Conservation (phyloP, 2,888 invertebrate species). For the Tortrix viridana region DNA sequence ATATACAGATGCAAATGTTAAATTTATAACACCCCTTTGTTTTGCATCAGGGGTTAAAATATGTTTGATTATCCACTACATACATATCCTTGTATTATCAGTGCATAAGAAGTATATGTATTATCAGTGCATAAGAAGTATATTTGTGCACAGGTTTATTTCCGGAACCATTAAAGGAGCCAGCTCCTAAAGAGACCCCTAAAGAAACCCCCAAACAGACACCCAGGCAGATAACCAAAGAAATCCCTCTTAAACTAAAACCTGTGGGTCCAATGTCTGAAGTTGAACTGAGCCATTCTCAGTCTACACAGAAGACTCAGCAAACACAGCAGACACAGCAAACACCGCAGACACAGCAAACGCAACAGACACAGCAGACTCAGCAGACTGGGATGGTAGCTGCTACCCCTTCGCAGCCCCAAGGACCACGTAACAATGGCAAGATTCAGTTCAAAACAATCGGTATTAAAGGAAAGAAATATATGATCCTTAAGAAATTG, state of each 20-base stretch:
- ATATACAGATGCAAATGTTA: too few species aligned
- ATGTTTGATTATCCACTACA: too few species aligned
- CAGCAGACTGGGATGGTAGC: conserved; percentile 32
- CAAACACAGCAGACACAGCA: neutral
- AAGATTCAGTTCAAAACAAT: conserved; percentile 79
- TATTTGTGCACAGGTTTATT: conserved; percentile 20
- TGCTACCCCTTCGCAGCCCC: conserved; percentile 77
- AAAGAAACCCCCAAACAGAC: conserved; percentile 1
- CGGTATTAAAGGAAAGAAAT: conserved; percentile 88
- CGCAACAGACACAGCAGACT: neutral
- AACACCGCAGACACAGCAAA: neutral
- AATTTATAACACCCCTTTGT: too few species aligned
- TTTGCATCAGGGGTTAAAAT: too few species aligned
- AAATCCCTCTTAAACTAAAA: neutral
- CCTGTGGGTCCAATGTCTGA: neutral
- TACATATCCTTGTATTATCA: too few species aligned
- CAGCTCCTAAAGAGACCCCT: neutral
- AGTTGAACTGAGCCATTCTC: neutral
- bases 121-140: conserved; percentile 48
- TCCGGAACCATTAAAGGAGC: conserved; percentile 12
- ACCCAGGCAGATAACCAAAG: neutral
- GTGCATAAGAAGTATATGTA: too few species aligned
- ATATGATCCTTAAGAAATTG: conserved; percentile 88
- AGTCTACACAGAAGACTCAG: neutral
- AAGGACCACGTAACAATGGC: conserved; percentile 61